A percentile compares a stretch with the other conserved stretches of the same genome.
Conservation (phyloP, 2,888 invertebrate genomes). For the Pseudococcus viburni region DNA sequence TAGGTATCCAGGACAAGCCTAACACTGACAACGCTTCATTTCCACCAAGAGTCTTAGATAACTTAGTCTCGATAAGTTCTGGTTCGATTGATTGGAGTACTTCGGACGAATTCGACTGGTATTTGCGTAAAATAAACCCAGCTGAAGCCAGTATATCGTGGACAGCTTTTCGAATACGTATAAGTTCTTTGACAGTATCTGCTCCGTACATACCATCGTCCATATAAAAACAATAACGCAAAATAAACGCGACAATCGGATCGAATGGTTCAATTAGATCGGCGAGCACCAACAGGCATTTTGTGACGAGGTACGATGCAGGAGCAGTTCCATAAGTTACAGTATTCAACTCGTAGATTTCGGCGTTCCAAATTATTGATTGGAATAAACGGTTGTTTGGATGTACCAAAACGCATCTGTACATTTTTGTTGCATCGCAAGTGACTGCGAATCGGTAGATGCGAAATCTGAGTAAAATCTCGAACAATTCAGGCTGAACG, state of each 20-base stretch:
- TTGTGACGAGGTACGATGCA: constrained; percentile 69
- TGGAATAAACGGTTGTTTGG: constrained; percentile 69
- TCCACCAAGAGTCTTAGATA: background rate
- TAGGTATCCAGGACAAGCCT: constrained; percentile 59
- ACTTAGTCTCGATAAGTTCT: background rate
- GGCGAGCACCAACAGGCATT: constrained; percentile 69
- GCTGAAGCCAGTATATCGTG: constrained; percentile 62
- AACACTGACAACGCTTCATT: background rate
- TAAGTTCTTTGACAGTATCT: constrained; percentile 67
- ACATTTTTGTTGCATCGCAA: constrained; percentile 71
- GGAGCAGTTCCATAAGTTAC: constrained; percentile 63
- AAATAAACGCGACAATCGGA: constrained; percentile 67
- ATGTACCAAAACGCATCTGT: constrained; percentile 68
- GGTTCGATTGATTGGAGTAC: constrained; percentile 21
- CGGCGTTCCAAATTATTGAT: constrained; percentile 71
- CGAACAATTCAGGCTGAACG: constrained; percentile 70
- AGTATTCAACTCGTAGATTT: constrained; percentile 70
- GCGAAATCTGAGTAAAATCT: constrained; percentile 70
- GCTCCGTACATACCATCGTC: constrained; percentile 70
- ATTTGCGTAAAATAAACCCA: constrained; percentile 68
- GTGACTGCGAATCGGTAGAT: constrained; percentile 69
- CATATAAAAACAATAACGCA: constrained; percentile 70
- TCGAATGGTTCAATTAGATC: constrained; percentile 67
- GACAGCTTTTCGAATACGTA: too few species aligned
- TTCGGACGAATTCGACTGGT: constrained; percentile 68